Evolutionary conservation across 2,888 invertebrate species (phyloP), one percentile per base, ranked within the genome.

Genomic region (Drosophila anomalata): DNA sequence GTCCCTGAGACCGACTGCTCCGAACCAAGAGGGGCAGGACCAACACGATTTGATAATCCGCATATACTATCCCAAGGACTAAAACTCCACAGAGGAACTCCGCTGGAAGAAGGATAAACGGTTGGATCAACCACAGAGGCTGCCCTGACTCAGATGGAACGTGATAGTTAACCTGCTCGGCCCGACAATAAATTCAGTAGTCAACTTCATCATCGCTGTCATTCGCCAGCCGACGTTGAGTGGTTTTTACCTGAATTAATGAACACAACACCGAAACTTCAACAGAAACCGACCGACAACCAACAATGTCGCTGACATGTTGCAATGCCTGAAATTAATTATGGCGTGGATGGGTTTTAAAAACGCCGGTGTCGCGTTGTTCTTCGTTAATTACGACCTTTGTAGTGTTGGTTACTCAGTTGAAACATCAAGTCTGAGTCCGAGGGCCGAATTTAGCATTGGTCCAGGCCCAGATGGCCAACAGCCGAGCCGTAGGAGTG

Each of bases 281-380:
- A 72, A 51, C 76, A 56, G 48, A 76, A 48, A 60, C 65, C 63
- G 39, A 33, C 51, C 44, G 20, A 42, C 8, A 17, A 8, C 14
- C 72, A 48, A 51, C 47, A 67, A 48, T 53, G 59, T 58, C 59
- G 63, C 68, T 61, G 74, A 77, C 77, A 79, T 73, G 76, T 73
- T 82, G 78, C 82, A 84, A 66, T 74, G 80, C 53, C 75, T 52
- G 54, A 70, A 85, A 79, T 87, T 78, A 84, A 87, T 87, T 81
- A 77, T 65, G 59, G 67, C 58, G 61, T 52, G 72, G 74, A 84
- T 70, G 79, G 75, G 68, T 70, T 78, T 67, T 56, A 44, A 74
- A 60, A 69, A 74, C 41, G 52, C 60, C 55, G 44, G 41, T 48
- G 61, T 20, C 47, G 44, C 48, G 46, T n/a, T 67, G 61, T 62